Base-by-base conservation (phyloP, 2,888 invertebrate genomes). In the Chrysopilus asiliformis region DNA sequence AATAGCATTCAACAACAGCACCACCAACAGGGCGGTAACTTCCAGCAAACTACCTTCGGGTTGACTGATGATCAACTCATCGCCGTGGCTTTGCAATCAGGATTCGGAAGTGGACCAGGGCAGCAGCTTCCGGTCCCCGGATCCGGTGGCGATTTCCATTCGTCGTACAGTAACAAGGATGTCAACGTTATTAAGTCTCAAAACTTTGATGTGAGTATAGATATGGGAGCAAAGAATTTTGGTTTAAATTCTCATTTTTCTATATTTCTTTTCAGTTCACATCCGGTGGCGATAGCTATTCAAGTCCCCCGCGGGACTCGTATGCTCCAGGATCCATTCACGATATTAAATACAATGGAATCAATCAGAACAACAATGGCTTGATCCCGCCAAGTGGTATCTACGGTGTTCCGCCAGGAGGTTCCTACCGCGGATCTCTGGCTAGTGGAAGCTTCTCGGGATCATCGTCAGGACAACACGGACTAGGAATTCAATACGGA, bases 321-420 rank as follows among this genome's bases (percentile, higher is more conserved):
- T 60, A 64, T 30, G 65, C 57, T 1, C 55, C 68, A 1, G 53
- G 52, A 6, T 54, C 55, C 0, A 34, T 43, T 6, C 53, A 56
- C 24, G 48, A 49, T 1, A 48, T 49, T n/a, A 56, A 56, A 32
- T 56, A 53, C 20, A 50, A 53, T 20, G 48, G 26, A 6, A 12
- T 5, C 12, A 5, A 8, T 10, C 26, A 26, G 12, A 5, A 16
- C 8, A 31, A 39, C 4, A 34, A 39, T 17, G 50, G 41, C 4
- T 26, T 40, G n/a, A 57, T 68, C 6, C 71, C 76, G 2, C 73
- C 75, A 3, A 72, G 71, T 38, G 74, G 72, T 2, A 50, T 69
- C 12, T 77, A 76, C 7, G 49, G 50, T 5, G 44, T 43, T 4
- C 46, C 47, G 16, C 40, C 36, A 6, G 4, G 47, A 44, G 22